Evolutionary conservation across 2,113 vertebrate species (phyloP).

Genomic region (Elephas maximus): DNA sequence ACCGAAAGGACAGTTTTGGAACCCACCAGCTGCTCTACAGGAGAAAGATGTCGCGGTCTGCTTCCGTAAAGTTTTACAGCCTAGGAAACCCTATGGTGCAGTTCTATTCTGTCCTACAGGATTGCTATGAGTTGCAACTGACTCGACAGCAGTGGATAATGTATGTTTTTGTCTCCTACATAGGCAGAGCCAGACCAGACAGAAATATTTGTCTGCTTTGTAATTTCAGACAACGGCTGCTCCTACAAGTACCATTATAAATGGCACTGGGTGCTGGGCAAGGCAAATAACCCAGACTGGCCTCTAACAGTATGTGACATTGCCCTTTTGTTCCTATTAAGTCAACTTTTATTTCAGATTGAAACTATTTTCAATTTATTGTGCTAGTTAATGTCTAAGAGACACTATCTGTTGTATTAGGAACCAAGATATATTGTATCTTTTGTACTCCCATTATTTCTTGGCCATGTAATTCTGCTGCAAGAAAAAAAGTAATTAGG

Average conservation of each 20-base stretch:
- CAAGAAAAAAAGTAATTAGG: constrained; percentile 65
- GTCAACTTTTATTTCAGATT: constrained; percentile 46
- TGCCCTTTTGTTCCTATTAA: constrained; percentile 59
- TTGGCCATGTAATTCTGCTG: constrained; percentile 46
- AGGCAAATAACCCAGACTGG: not conserved
- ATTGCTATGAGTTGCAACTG: no score
- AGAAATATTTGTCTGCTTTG: not conserved
- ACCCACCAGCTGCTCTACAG: no score
- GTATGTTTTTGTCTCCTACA: not conserved
- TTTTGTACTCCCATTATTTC: constrained; percentile 65
- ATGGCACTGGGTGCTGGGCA: not conserved
- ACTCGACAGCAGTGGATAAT: no score
- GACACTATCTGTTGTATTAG: constrained; percentile 56
- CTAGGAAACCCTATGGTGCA: no score
- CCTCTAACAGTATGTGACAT: not conserved
- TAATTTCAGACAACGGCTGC: constrained; percentile 26
- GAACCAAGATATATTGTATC: constrained; percentile 74
- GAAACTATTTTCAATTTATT: constrained; percentile 73
- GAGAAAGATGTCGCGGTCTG: no score
- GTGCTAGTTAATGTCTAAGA: constrained; percentile 64
- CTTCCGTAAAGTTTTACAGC: no score
- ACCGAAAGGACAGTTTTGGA: no score
- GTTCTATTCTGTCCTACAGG: no score
- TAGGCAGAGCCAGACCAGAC: not conserved
- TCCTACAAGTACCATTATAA: not conserved